Evolutionary conservation across 53 echinoderm and acorn worm species (phyloP), one percentile per base, ranked within the genome.

Genomic region (Patiria pectinifera): DNA sequence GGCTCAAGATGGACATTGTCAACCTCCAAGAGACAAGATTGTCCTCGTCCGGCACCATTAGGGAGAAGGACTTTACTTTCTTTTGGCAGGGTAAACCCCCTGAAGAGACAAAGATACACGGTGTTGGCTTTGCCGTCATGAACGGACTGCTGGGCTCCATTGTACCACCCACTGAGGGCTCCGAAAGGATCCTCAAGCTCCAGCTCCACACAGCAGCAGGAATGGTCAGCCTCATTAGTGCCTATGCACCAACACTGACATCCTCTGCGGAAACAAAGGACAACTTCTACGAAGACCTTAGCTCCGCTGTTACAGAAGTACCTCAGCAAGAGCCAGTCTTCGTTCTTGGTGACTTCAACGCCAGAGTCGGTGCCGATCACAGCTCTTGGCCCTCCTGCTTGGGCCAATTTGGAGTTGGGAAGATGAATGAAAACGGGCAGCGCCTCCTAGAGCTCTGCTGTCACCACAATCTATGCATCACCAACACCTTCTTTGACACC

Each of bases 401-500:
- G 0, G 35, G 35, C 35, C 35, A 35, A 35, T 35, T 35, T 35
- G 35, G 35, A 35, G 35, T 35, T 35, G 35, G 35, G 35, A 35
- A 35, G 35, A 35, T 35, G 35, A 35, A 35, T 71, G 81, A 69
- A 49, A 92, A 94, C 77, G 85, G 92, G 59, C 92, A 94, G 24
- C 19, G 86, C 11, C 82, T 94, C 45, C 84, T 94, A 59, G 59
- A 58, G 19, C 59, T 94, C 58, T 94, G 92, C 49, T 61, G 83
- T 78, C 82, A 76, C 25, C 74, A 86, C 70, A 78, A 89, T 6
- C 92, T 94, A 70, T 77, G 61, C 69, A 77, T 92, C 43, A n/a
- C 92, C 83, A 94, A 92, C 80, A 89, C 92, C 11, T 92, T 46
- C 80, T 94, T 92, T 87, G 62, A 83, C 92, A 93, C 87, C 18